A percentile compares a stretch with the other conserved stretches of the same genome.
Conservation (phyloP, 2,888 invertebrate species). For the Lasioglossum morio region DNA sequence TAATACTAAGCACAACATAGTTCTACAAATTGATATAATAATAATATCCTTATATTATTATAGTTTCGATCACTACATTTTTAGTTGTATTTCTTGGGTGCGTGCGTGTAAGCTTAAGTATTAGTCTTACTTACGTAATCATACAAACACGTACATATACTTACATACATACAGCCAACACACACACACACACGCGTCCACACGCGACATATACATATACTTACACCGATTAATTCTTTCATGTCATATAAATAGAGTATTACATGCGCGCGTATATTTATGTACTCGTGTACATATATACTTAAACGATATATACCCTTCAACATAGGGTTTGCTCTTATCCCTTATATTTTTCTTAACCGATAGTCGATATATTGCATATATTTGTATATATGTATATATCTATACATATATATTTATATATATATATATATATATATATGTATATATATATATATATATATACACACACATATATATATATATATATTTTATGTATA, state of each 20-base stretch:
- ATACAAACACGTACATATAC: constrained; percentile 34
- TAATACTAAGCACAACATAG: constrained; percentile 81
- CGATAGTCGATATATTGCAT: constrained; percentile 5
- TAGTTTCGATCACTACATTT: constrained; percentile 72
- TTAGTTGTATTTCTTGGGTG: constrained; percentile 61
- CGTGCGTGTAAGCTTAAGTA: constrained; percentile 22
- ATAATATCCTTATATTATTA: constrained; percentile 76
- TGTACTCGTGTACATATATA: constrained; percentile 25
- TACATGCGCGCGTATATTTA: constrained; percentile 34
- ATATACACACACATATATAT: not conserved
- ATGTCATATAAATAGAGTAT: constrained; percentile 39
- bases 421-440: not conserved
- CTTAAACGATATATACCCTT: constrained; percentile 37
- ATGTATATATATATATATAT: not conserved
- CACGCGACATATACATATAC: not conserved
- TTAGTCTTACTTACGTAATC: constrained; percentile 26
- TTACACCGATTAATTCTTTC: not conserved
- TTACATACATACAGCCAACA: not conserved
- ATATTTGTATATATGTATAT: constrained; percentile 4
- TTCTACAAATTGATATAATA: constrained; percentile 79
- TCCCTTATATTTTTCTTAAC: not conserved
- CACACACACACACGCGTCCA: not conserved
- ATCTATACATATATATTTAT: not conserved
- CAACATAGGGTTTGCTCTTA: not conserved
- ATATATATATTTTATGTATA: no score